These are phyloP conservation scores for Nephotettix cincticeps DNA, from an alignment of 1,140 invertebrate genomes.

Conservation along the genomic window DNA sequence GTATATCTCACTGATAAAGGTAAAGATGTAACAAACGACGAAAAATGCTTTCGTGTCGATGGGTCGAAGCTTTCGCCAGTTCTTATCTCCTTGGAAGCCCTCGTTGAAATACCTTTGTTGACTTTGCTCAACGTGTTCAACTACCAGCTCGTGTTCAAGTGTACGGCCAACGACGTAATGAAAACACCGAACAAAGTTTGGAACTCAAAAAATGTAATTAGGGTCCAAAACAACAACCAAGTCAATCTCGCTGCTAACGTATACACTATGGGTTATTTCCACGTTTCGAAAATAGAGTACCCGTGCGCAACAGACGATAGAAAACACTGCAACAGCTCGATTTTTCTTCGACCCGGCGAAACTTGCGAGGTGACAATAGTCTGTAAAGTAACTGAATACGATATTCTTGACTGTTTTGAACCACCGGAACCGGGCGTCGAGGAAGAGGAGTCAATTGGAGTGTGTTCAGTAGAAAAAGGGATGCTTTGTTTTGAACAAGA, in stretches of 20 bases:
- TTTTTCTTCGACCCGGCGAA: not conserved
- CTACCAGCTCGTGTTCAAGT: not conserved
- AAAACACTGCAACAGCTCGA: not conserved
- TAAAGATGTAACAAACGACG: not conserved
- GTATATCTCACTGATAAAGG: not conserved
- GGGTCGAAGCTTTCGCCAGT: not conserved
- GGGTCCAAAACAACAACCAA: not conserved
- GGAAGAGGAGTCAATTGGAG: not conserved
- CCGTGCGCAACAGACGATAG: not conserved
- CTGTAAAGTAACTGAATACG: not conserved
- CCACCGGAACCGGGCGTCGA: not conserved
- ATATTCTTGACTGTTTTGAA: not conserved
- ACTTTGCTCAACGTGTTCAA: not conserved
- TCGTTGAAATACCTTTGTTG: not conserved
- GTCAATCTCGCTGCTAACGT: not conserved
- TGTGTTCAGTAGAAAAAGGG: not conserved
- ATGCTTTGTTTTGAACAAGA: not conserved
- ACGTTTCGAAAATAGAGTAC: not conserved
- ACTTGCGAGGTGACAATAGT: not conserved
- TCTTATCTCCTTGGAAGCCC: not conserved
- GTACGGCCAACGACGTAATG: not conserved
- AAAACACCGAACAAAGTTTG: not conserved
- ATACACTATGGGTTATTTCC: not conserved
- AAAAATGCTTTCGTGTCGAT: not conserved
- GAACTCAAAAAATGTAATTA: not conserved